Conservation (phyloP, 2,113 vertebrate species). For the Epinephelus cyanopodus region DNA sequence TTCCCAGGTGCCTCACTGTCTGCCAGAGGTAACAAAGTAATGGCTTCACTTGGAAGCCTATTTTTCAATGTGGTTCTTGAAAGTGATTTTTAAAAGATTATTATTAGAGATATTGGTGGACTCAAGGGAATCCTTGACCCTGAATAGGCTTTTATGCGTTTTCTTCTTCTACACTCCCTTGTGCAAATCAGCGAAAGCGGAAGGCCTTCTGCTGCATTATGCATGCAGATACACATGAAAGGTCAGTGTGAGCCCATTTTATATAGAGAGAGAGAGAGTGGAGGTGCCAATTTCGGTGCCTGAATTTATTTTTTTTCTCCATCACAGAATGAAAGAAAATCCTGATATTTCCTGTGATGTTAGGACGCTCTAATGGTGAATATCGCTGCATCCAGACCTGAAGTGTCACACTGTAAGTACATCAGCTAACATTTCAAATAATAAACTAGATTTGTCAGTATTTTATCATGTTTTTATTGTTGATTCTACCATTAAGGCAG, state of each 20-base stretch:
- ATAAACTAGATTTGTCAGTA: background rate
- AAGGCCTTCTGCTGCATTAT: slow-evolving; percentile 38
- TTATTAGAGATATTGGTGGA: slow-evolving; percentile 70
- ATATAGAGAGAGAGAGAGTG: background rate
- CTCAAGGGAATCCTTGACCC: slow-evolving; percentile 61
- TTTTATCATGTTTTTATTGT: background rate
- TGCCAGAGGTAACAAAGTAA: slow-evolving; percentile 83
- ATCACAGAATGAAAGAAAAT: background rate
- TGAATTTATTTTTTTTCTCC: background rate
- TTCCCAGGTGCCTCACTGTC: slow-evolving; percentile 86
- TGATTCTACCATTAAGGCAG: background rate
- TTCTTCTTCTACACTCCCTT: slow-evolving; percentile 7
- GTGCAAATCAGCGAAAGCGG: slow-evolving; percentile 29
- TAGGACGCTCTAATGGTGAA: too few relatives aligned
- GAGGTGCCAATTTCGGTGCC: background rate
- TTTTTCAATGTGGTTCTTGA: slow-evolving; percentile 60
- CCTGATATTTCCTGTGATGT: slow-evolving; percentile 5
- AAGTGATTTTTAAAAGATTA: slow-evolving; percentile 79
- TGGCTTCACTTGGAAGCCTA: slow-evolving; percentile 64
- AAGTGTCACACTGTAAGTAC: background rate
- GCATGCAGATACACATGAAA: slow-evolving; percentile 29
- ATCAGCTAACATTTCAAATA: too few relatives aligned
- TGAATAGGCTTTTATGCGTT: slow-evolving; percentile 48
- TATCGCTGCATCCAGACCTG: background rate
- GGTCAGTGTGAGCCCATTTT: background rate